Evolutionary conservation across 2,888 invertebrate species (phyloP), one percentile per base, ranked within the genome.

Genomic region (Buathra laborator): DNA sequence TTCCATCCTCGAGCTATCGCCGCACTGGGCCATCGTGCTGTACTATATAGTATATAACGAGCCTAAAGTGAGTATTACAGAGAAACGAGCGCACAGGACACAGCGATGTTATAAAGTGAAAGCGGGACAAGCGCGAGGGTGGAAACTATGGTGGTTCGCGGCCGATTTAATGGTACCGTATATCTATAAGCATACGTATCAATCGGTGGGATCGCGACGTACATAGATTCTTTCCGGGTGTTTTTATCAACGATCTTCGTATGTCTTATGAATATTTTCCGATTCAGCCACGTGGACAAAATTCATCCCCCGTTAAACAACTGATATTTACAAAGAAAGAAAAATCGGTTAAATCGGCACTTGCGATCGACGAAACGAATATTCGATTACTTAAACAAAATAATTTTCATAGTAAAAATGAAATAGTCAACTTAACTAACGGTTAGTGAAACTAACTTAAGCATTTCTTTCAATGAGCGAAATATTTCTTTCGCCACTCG

Each of bases 91-190:
- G 29, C 59, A n/a, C 29, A n/a, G 12, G 10, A n/a, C 32, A 32
- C 74, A 62, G 48, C 64, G 64, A 16, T 46, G 74, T 62, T 62
- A 74, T 64, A 68, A 56, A 81, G 72, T 53, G 75, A 68, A 68
- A 64, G 72, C 64, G 76, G 85, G 81, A 46, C 66, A 68, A 67
- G 86, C 77, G 87, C 77, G 87, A 86, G 88, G 87, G 83, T 87
- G 86, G 85, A 3, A 87, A 87, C 86, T 10, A 87, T 84, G 79
- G 83, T 46, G 16, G 83, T 84, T 71, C 53, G 68, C 80, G 88
- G 89, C 87, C 90, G 91, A 92, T 92, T 93, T 92, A 88, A 91
- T 90, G 91, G 91, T 91, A 89, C 89, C 90, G 87, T 86, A 83
- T 72, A 46, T 16, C 51, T 48, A 32, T 48, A 16, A 66, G 64